A percentile compares a stretch with the other conserved stretches of the same genome.
Evolutionary conservation across 2,888 invertebrate genomes (phyloP).

Genomic region (Hirtodrosophila cameraria): DNA sequence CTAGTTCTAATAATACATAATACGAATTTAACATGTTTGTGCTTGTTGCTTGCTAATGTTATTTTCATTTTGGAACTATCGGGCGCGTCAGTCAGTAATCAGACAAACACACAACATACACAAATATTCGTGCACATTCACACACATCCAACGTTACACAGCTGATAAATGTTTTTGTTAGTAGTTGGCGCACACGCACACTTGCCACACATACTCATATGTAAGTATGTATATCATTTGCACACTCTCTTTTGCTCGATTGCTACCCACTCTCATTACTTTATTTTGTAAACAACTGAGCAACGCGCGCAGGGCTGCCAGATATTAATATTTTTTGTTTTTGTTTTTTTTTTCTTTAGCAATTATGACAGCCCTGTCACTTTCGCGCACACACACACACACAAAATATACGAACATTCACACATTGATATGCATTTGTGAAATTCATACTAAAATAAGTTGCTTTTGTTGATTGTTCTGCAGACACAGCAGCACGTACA

Average conservation of each 20-base stretch:
- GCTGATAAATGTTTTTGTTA: conserved; percentile 62
- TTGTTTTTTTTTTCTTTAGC: conserved; percentile 5
- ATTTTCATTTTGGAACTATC: conserved; percentile 54
- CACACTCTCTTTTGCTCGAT: conserved; percentile 10
- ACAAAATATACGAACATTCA: conserved; percentile 3
- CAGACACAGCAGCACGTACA: conserved; percentile 33
- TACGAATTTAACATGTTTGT: conserved; percentile 27
- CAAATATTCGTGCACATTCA: conserved; percentile 37
- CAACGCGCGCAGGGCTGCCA: conserved; percentile 56
- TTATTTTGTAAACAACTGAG: conserved; percentile 70
- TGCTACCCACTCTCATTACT: conserved; percentile 43
- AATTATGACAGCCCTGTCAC: conserved; percentile 54
- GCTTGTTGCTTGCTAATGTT: conserved; percentile 27
- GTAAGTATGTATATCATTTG: conserved; percentile 36
- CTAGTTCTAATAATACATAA: conserved; percentile 30
- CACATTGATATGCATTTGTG: conserved; percentile 56
- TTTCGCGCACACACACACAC: conserved; percentile 19
- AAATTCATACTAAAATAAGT: conserved; percentile 49
- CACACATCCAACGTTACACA: conserved; percentile 55
- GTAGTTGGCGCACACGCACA: conserved; percentile 55
- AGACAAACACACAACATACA: conserved; percentile 37
- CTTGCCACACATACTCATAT: neutral
- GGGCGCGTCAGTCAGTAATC: conserved; percentile 54
- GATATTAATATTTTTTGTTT: conserved; percentile 24
- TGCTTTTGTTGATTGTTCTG: conserved; percentile 16